Evolutionary conservation across 2,888 invertebrate genomes (phyloP), one percentile per base, ranked within the genome.

Genomic region (Dendrolimus houi): DNA sequence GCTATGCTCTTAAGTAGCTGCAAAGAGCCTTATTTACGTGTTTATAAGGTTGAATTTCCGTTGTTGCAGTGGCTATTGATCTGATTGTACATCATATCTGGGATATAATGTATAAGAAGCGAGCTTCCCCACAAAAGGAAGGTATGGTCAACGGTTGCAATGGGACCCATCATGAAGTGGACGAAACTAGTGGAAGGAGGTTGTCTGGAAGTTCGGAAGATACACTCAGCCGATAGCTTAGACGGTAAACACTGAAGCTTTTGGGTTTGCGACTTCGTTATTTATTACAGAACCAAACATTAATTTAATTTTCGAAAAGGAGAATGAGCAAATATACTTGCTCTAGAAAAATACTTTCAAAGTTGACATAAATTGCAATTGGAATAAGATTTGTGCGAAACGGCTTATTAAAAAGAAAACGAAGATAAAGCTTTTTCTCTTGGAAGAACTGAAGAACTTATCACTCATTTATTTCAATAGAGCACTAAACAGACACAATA

Each of bases 81-180:
- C 94, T 99, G 89, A 99, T 99, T 92, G 99, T 99, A 76, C 98
- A 98, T 90, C 99, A 99, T 94, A 98, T 99, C 91, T 95, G 98
- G 94, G 99, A 99, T 92, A 95, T 98, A 79, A 95, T 99, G 91
- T 95, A 88, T 76, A 90, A 88, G 87, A 90, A 87, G 75, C 75
- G 83, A 53, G 64, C 79, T 12, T 68, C 74, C 57, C 72, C 70
- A 14, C 65, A 67, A 58, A 73, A 74, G 47, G 47, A 47, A 47
- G 47, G 9, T 67, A 64, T 67, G 54, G 71, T 79, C 55, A 85
- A 86, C 67, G 90, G 91, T 42, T 82, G 83, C 72, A 87, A 85
- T 67, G 85, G 84, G 29, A 70, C 69, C 17, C 82, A 80, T 57
- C 73, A 74, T 60, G 85, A 84, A 58, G 78, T 76, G 54, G 87